phyloP scores from a whole-genome alignment of 2,888 invertebrate genomes.

The Callyntrura guangdongensis region DNA sequence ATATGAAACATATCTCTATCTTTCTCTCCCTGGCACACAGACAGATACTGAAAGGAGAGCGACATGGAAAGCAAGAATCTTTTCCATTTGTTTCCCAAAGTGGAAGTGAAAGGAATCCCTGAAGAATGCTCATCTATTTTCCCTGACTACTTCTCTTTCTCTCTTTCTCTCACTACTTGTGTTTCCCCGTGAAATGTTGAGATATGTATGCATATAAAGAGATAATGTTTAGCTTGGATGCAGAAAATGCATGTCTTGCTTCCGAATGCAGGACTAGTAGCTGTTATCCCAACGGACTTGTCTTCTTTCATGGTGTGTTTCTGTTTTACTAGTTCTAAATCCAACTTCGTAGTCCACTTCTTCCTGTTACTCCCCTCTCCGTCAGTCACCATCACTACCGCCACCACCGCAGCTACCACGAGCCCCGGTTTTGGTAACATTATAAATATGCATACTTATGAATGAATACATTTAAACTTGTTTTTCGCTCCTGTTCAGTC shows the following conservation, averaged over 20 bases:
- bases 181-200: conserved; percentile 13
- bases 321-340: background rate
- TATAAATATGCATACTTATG: background rate
- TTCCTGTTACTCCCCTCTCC: background rate
- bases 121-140: conserved; percentile 75
- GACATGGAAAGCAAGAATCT: conserved; percentile 24
- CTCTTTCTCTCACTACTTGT: background rate
- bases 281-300: conserved; percentile 69
- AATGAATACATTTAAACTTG: background rate
- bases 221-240: conserved; percentile 12
- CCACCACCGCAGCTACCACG: background rate
- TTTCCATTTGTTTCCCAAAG: conserved; percentile 65
- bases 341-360: conserved; percentile 22
- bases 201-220: conserved; percentile 24
- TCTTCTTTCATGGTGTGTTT: conserved; percentile 45
- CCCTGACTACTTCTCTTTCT: conserved; percentile 9
- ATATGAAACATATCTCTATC: background rate
- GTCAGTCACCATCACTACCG: background rate
- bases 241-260: conserved; percentile 15
- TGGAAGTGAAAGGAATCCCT: conserved; percentile 76
- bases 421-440: background rate
- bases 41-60: background rate
- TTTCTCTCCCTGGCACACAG: too few relatives aligned
- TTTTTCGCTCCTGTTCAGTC: conserved; percentile 35
- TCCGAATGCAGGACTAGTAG: background rate